Conservation (phyloP, 1,140 invertebrate genomes). For the Meteorus sp. region DNA sequence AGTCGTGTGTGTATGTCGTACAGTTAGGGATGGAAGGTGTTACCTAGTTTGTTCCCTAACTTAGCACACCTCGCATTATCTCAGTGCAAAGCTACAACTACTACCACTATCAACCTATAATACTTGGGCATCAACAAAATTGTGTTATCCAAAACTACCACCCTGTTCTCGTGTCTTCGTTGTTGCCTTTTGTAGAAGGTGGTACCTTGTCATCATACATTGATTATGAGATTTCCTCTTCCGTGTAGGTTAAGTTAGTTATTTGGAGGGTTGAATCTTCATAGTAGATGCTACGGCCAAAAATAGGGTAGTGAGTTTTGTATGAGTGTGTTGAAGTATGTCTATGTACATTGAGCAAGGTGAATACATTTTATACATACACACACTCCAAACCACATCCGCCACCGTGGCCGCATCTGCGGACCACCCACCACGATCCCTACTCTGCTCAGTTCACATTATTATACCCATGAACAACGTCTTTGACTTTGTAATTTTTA, state of each 20-base stretch:
- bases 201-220: no score
- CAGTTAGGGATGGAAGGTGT: constrained; percentile 7
- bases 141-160: constrained; percentile 15
- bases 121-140: no score
- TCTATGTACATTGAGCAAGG: no score
- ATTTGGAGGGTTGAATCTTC: neutral
- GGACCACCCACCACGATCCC: constrained; percentile 45
- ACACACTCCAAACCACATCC: constrained; percentile 43
- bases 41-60: constrained; percentile 26
- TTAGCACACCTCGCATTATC: constrained; percentile 24
- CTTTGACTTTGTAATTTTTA: no score
- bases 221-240: neutral
- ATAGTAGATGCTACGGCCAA: neutral
- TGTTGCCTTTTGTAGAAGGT: no score
- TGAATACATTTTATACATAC: no score
- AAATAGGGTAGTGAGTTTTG: no score
- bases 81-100: neutral
- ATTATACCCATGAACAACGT: neutral
- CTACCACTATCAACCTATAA: neutral
- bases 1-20: no score
- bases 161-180: no score
- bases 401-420: constrained; percentile 43
- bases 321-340: no score
- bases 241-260: no score
- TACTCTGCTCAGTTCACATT: neutral